A percentile compares a stretch with the other conserved stretches of the same genome.
Conservation (phyloP, 2,113 vertebrate species). For the Cebus imitator region DNA sequence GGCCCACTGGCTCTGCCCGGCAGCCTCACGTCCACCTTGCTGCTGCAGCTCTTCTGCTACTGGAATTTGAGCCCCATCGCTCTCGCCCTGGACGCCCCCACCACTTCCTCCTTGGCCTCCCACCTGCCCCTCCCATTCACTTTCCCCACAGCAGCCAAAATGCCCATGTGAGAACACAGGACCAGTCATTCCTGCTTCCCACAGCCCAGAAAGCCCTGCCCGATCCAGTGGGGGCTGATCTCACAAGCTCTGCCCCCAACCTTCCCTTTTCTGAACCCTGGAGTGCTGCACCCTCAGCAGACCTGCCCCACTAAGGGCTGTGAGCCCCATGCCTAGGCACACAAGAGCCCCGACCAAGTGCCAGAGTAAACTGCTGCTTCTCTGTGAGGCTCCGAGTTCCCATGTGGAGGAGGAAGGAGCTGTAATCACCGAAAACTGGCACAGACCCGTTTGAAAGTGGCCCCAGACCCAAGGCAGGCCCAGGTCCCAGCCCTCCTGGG, state of each 20-base stretch:
- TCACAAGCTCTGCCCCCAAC: not conserved
- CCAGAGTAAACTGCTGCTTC: fast-evolving
- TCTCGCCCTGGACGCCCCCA: not conserved
- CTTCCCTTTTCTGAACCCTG: not conserved
- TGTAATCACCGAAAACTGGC: not conserved
- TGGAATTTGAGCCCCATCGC: fast-evolving
- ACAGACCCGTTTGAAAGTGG: fast-evolving
- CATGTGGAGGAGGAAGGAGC: fast-evolving
- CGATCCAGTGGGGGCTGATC: fast-evolving
- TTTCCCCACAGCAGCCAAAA: not conserved
- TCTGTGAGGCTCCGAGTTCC: fast-evolving
- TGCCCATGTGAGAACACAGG: not conserved
- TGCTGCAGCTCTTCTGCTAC: no score
- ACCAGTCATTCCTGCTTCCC: not conserved
- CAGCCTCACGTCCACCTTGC: fast-evolving
- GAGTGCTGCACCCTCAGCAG: not conserved
- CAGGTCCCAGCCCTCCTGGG: not conserved
- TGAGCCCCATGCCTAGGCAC: no score
- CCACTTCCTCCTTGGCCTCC: not conserved
- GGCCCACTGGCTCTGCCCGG: not conserved
- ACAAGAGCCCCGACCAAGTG: no score
- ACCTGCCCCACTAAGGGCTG: not conserved
- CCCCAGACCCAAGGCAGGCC: not conserved
- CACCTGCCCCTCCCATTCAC: no score
- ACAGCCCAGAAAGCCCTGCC: fast-evolving